Evolutionary conservation across 2,888 invertebrate genomes (phyloP).

Genomic region (Hypomecis punctinalis): DNA sequence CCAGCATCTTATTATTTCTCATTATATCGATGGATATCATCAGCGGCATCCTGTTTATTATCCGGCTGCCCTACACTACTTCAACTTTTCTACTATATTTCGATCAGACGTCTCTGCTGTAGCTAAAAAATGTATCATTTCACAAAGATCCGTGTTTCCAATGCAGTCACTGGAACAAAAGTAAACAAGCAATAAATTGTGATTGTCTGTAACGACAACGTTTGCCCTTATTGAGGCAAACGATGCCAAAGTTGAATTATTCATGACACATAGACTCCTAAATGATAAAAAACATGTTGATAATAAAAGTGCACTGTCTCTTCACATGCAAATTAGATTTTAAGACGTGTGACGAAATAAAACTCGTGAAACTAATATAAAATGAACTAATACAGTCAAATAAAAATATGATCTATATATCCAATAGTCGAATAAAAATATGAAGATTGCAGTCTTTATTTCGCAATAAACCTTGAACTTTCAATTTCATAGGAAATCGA

Average conservation of each 20-base stretch:
- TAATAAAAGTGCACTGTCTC: slow-evolving; percentile 28
- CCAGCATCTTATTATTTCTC: slow-evolving; percentile 1
- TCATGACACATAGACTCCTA: slow-evolving; percentile 38
- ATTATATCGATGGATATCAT: slow-evolving; percentile 13
- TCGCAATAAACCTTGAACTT: slow-evolving; percentile 42
- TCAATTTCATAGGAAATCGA: slow-evolving; percentile 40
- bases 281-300: slow-evolving; percentile 32
- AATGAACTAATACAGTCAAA: slow-evolving; percentile 4
- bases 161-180: slow-evolving; percentile 40
- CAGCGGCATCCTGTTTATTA: slow-evolving; percentile 6
- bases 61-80: slow-evolving; percentile 9
- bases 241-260: slow-evolving; percentile 43
- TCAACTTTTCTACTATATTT: slow-evolving; percentile 32
- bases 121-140: slow-evolving; percentile 17
- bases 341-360: background rate
- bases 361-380: too few species aligned
- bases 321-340: slow-evolving; percentile 12
- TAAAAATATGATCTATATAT: slow-evolving; percentile 15
- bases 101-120: slow-evolving; percentile 30
- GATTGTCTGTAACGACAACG: slow-evolving; percentile 28
- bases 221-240: slow-evolving; percentile 37
- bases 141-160: slow-evolving; percentile 43
- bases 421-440: slow-evolving; percentile 10
- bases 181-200: slow-evolving; percentile 43
- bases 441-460: slow-evolving; percentile 21